Percentiles rank a stretch among this genome's conserved stretches.
These are phyloP conservation scores for Apocheima hispidaria DNA, from an alignment of 2,888 invertebrate species.

Conservation along the genomic window DNA sequence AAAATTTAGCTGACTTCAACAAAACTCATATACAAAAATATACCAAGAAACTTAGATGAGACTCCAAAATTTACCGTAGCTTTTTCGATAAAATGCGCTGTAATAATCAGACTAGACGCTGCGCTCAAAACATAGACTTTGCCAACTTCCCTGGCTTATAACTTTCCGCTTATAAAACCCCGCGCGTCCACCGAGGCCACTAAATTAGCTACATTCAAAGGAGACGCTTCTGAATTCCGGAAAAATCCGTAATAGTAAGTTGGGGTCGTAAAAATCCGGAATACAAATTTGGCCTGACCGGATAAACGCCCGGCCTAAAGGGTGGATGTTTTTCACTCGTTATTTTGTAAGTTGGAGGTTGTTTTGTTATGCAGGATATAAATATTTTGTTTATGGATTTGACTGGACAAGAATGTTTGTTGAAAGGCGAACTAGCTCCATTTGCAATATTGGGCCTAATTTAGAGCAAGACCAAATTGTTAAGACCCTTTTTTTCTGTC, in stretches of 20 bases:
- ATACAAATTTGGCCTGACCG: slow-evolving; percentile 48
- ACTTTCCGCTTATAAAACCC: slow-evolving; percentile 60
- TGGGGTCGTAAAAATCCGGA: slow-evolving; percentile 48
- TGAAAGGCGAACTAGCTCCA: neutral
- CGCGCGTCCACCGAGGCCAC: slow-evolving; percentile 50
- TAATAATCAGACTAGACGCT: slow-evolving; percentile 34
- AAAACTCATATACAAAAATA: neutral
- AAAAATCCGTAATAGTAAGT: slow-evolving; percentile 49
- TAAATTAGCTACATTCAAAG: slow-evolving; percentile 74
- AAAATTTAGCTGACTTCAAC: neutral
- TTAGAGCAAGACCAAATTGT: neutral
- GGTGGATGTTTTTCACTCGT: slow-evolving; percentile 43
- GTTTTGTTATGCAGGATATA: slow-evolving; percentile 36
- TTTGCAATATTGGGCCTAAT: slow-evolving; percentile 10
- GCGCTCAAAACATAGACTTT: slow-evolving; percentile 38
- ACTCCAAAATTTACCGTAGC: slow-evolving; percentile 12
- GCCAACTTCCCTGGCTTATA: slow-evolving; percentile 48
- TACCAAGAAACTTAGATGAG: neutral
- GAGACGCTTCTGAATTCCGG: slow-evolving; percentile 49
- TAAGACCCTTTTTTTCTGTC: neutral
- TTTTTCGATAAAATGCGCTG: slow-evolving; percentile 29
- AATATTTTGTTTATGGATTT: slow-evolving; percentile 41
- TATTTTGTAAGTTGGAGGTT: slow-evolving; percentile 38
- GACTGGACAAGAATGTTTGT: slow-evolving; percentile 20
- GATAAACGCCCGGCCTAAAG: slow-evolving; percentile 41